Base-by-base conservation (phyloP, 1,140 invertebrate species). In the Pentalonia nigronervosa region DNA sequence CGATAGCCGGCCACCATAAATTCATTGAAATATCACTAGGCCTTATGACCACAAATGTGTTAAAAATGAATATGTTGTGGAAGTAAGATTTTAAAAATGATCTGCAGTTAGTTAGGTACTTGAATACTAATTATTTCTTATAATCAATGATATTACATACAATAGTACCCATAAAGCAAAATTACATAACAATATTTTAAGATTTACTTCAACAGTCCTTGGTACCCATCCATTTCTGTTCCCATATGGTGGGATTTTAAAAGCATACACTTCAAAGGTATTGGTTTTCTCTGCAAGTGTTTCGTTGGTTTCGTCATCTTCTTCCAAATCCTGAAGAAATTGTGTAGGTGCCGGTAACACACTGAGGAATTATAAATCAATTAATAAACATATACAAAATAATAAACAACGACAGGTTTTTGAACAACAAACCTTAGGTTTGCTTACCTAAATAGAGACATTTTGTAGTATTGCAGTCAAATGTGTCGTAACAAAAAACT, bases 191-290 rank as follows among this genome's bases (percentile, higher is more conserved):
- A 94, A 83, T 50, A 84, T 53, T 83, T 53, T 67, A 67, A 90
- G 53, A 95, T 96, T 97, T 95, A 99, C 98, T 92, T 99, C 98
- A 94, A 97, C 96, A 93, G 96, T 96, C 93, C 99, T 95, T 23
- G 99, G 99, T 9, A 99, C 96, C 98, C 98, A 99, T 95, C 98
- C 98, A 96, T 98, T 97, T 94, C 99, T 96, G 94, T 99, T 97
- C 2, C 99, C 98, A 96, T 99, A 99, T 2, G 99, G 98, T 14
- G 99, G 99, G n/a, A 98, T 98, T 94, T 97, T 97, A 67, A 98
- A 97, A 45, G 93, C 94, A 1, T 93, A 93, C 7, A 93, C 76
- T 93, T 93, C 91, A 86, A 34, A 86, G 25, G 34, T 53, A 41
- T 93, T 84, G 17, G 81, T 36, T 91, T 91, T 91, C 1, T 93